phyloP scores from a whole-genome alignment of 2,113 vertebrate species.

The Herpetotheres cachinnans region DNA sequence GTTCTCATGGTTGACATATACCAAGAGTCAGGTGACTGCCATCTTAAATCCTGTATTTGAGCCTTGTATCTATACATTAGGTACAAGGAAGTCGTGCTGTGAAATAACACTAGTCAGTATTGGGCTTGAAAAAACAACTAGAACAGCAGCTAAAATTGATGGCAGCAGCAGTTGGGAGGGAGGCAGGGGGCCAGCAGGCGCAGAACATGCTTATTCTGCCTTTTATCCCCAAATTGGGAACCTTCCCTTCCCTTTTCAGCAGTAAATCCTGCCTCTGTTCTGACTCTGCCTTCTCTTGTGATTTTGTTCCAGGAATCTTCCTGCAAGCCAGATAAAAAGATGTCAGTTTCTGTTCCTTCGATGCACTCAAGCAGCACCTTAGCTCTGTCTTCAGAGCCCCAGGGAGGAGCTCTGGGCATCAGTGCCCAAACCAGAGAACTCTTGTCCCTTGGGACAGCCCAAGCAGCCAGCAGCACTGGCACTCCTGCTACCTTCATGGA shows the following conservation, averaged over 20 bases:
- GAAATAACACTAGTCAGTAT: background rate
- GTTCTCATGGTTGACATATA: background rate
- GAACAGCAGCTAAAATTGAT: background rate
- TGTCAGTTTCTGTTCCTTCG: background rate
- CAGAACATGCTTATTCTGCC: background rate
- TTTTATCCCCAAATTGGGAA: background rate
- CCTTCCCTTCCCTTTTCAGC: background rate
- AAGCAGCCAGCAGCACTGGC: conserved; percentile 22
- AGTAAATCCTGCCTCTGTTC: background rate
- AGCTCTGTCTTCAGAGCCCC: conserved; percentile 66
- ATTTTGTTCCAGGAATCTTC: conserved; percentile 69
- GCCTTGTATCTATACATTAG: background rate
- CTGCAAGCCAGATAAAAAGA: conserved; percentile 73
- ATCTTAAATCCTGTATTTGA: background rate
- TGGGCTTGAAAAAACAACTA: background rate
- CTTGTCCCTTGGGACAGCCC: conserved; percentile 1
- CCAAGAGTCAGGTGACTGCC: background rate
- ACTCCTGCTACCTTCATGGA: conserved; percentile 63
- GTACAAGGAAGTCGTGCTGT: background rate
- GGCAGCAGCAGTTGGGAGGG: background rate
- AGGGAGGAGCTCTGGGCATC: conserved; percentile 47
- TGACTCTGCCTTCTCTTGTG: background rate
- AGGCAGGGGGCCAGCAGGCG: accelerated
- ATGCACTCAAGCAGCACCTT: conserved; percentile 56
- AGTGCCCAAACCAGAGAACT: conserved; percentile 55